Percentiles rank a stretch among this genome's conserved stretches.
These are phyloP conservation scores for Ochlodes sylvanus DNA, from an alignment of 2,888 invertebrate genomes.

Conservation along the genomic window DNA sequence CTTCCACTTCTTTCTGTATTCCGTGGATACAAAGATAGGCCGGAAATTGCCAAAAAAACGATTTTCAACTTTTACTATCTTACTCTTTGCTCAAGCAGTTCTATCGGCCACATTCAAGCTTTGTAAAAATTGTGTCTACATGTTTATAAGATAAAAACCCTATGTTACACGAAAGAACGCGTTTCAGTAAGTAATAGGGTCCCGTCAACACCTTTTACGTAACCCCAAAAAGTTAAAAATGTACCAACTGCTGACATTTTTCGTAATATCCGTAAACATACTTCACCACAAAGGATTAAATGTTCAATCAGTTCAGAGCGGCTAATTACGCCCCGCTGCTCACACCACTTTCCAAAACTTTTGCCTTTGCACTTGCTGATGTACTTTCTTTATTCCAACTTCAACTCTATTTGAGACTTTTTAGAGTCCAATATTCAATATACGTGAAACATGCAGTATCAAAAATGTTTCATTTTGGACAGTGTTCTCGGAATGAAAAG, in stretches of 20 bases:
- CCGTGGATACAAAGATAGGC: no score
- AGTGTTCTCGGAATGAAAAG: constrained; percentile 34
- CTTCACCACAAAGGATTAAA: constrained; percentile 32
- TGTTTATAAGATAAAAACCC: no score
- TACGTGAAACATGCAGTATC: constrained; percentile 12
- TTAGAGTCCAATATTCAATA: constrained; percentile 4
- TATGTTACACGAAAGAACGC: no score
- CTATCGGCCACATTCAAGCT: no score
- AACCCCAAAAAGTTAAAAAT: not conserved
- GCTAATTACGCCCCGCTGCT: constrained; percentile 31
- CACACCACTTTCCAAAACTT: constrained; percentile 35
- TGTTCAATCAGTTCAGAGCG: constrained; percentile 33
- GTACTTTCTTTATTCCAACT: not conserved
- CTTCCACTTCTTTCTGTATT: no score
- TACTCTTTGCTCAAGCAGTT: no score
- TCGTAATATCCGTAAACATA: constrained; percentile 16
- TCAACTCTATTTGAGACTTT: not conserved
- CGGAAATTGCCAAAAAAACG: no score
- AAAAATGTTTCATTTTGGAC: constrained; percentile 29
- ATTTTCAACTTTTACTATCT: no score
- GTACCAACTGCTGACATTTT: not conserved
- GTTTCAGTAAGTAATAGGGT: no score
- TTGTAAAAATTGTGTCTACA: no score
- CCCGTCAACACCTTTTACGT: no score
- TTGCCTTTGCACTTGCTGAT: constrained; percentile 32